phyloP scores from a whole-genome alignment of 2,888 invertebrate species.

The Lymantria dispar region DNA sequence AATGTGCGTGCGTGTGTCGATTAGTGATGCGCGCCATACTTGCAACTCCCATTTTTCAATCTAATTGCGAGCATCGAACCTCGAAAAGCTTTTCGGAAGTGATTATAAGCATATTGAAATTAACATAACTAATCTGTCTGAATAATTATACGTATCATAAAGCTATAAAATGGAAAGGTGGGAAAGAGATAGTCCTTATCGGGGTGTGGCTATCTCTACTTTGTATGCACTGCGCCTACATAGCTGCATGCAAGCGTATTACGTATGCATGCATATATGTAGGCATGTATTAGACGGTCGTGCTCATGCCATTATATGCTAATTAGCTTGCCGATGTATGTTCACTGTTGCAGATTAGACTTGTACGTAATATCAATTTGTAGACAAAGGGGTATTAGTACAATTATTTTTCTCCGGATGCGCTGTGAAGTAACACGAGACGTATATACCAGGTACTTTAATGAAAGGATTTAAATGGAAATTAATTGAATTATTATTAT shows the following conservation, averaged over 20 bases:
- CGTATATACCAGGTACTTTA: no score
- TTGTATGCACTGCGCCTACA: constrained; percentile 64
- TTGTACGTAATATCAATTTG: constrained; percentile 29
- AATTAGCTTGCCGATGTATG: constrained; percentile 59
- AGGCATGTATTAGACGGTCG: constrained; percentile 40
- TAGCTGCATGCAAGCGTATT: constrained; percentile 58
- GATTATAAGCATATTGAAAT: constrained; percentile 43
- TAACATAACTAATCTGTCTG: constrained; percentile 31
- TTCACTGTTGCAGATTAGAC: constrained; percentile 46
- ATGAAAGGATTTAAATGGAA: no score
- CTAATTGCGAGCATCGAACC: constrained; percentile 44
- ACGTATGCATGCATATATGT: constrained; percentile 18
- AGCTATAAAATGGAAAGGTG: constrained; percentile 36
- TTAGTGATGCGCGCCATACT: constrained; percentile 47
- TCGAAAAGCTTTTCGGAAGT: constrained; percentile 39
- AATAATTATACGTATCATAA: constrained; percentile 10
- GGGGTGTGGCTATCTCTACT: constrained; percentile 75
- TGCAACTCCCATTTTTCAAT: constrained; percentile 33
- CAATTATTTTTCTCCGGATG: no score
- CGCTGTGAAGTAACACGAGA: no score
- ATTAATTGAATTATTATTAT: no score
- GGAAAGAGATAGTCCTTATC: constrained; percentile 58
- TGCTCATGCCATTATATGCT: constrained; percentile 64
- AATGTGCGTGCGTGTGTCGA: constrained; percentile 49
- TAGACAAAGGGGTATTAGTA: constrained; percentile 20